Evolutionary conservation across 2,797 vertebrate genomes (phyloP).

Genomic region (Kryptopterus vitreolus): DNA sequence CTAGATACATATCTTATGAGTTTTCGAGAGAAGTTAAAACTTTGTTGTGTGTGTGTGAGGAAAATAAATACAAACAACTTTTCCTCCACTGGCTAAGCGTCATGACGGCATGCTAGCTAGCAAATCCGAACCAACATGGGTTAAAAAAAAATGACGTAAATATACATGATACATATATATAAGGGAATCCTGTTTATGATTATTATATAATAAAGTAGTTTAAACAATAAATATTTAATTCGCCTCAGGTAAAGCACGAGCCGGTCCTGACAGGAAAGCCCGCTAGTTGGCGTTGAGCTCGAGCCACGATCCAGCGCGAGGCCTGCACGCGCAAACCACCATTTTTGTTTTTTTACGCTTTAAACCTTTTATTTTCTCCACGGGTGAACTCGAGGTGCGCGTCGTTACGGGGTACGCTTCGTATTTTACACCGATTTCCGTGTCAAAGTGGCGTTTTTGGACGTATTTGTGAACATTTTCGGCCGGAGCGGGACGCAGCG

Average conservation of each 20-base stretch:
- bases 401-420: no score
- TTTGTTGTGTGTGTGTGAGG: background rate
- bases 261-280: background rate
- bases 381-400: no score
- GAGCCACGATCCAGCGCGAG: conserved; percentile 1
- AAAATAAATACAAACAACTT: no score
- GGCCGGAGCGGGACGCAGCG: background rate
- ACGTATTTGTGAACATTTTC: background rate
- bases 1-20: no score
- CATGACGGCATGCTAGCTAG: background rate
- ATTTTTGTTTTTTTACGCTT: no score
- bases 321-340: conserved; percentile 1
- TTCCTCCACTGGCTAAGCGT: background rate
- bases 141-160: background rate
- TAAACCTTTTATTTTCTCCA: no score
- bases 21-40: background rate
- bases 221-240: no score
- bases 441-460: background rate
- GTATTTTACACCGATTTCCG: background rate
- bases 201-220: background rate
- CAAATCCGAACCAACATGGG: background rate
- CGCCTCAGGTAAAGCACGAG: background rate
- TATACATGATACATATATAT: no score
- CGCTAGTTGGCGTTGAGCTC: background rate
- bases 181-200: no score